A percentile compares a stretch with the other conserved stretches of the same genome.
Evolutionary conservation across 2,113 vertebrate species (phyloP).

Genomic region (Entelurus aequoreus): DNA sequence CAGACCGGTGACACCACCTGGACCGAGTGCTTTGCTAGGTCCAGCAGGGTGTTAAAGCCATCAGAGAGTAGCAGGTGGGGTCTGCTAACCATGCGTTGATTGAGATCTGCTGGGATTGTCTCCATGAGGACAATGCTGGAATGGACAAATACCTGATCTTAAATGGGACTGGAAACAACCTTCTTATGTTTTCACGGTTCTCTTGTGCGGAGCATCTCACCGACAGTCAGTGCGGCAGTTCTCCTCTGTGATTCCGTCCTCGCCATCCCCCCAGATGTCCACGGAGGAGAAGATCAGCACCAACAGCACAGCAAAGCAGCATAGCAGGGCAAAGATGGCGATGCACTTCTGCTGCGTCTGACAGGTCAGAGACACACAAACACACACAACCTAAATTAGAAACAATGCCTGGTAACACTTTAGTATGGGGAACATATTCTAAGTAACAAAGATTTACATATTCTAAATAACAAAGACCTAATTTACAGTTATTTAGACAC

Average conservation of each 20-base stretch:
- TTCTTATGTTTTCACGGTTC: background rate
- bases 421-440: too few species aligned
- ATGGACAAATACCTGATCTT: slow-evolving; percentile 5
- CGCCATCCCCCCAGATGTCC: slow-evolving; percentile 86
- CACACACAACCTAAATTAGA: background rate
- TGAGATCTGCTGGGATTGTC: slow-evolving; percentile 85
- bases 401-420: too few species aligned
- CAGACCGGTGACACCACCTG: slow-evolving; percentile 90
- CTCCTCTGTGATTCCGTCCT: slow-evolving; percentile 89
- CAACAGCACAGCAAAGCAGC: slow-evolving; percentile 88
- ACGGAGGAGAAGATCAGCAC: slow-evolving; percentile 91
- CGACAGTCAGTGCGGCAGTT: slow-evolving; percentile 89
- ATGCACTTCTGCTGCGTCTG: slow-evolving; percentile 97
- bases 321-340: slow-evolving; percentile 88
- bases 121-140: slow-evolving; percentile 84
- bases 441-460: too few species aligned
- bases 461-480: too few species aligned
- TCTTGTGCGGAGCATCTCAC: slow-evolving; percentile 70
- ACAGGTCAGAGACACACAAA: slow-evolving; percentile 7
- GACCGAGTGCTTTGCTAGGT: slow-evolving; percentile 81
- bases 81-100: slow-evolving; percentile 72
- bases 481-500: too few species aligned
- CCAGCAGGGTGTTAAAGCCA: slow-evolving; percentile 84
- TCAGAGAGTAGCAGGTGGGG: slow-evolving; percentile 78
- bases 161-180: slow-evolving; percentile 7